A percentile compares a stretch with the other conserved stretches of the same genome.
Evolutionary conservation across 2,888 invertebrate genomes (phyloP).

Genomic region (Physocephala rufipes): DNA sequence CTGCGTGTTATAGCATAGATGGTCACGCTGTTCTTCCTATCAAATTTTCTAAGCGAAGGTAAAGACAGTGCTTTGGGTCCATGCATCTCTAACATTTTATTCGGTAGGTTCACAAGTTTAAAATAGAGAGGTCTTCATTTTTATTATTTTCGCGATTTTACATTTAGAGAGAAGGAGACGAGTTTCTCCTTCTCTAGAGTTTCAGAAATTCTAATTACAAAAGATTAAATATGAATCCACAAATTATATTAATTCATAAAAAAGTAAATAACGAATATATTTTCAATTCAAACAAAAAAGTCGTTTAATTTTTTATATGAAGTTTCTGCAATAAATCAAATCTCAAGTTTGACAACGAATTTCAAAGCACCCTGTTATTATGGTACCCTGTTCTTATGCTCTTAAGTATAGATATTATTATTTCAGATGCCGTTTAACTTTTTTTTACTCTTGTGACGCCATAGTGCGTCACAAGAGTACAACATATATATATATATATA

Average conservation of each 20-base stretch:
- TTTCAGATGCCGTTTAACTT: neutral
- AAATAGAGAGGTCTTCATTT: no score
- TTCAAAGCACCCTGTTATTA: slow-evolving; percentile 3
- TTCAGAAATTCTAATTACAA: neutral
- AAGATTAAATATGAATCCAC: neutral
- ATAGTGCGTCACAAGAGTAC: slow-evolving; percentile 38
- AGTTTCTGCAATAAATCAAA: neutral
- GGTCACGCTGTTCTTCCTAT: no score
- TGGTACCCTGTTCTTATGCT: no score
- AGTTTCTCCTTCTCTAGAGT: no score
- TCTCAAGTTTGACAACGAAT: neutral
- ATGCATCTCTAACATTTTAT: no score
- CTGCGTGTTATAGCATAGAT: no score
- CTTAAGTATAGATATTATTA: no score
- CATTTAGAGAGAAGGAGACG: no score
- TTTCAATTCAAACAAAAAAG: neutral
- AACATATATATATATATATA: slow-evolving; percentile 42
- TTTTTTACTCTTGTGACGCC: neutral
- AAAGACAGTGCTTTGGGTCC: no score
- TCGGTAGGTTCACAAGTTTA: no score
- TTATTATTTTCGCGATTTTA: no score
- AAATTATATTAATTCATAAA: neutral
- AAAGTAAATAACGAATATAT: neutral
- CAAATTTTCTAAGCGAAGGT: no score
- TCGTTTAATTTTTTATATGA: neutral